These are phyloP conservation scores for Riparia riparia DNA, from an alignment of 2,113 vertebrate genomes.

Conservation along the genomic window DNA sequence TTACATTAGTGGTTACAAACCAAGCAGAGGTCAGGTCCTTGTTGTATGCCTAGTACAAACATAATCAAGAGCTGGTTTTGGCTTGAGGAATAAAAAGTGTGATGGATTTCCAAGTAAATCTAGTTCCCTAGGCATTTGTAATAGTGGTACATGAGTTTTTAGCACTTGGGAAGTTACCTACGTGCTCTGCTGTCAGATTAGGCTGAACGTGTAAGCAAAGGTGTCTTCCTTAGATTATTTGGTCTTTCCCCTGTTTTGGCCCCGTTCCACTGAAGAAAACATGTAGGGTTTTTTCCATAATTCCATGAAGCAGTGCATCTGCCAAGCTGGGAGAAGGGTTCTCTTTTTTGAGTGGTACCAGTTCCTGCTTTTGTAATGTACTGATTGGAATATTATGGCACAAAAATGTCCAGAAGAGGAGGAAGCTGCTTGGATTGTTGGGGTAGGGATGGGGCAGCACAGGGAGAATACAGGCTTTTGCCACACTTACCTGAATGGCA, in stretches of 20 bases:
- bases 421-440: neutral
- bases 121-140: neutral
- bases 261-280: neutral
- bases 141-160: neutral
- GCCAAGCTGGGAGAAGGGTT: neutral
- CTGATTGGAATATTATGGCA: neutral
- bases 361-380: neutral
- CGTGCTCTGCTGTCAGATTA: neutral
- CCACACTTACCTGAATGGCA: rapidly evolving
- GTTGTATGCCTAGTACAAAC: neutral
- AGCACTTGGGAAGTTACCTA: rapidly evolving
- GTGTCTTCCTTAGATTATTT: neutral
- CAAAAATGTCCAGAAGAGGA: neutral
- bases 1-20: neutral
- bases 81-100: neutral
- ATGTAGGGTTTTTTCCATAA: neutral
- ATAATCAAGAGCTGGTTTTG: neutral
- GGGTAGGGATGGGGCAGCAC: too few relatives aligned
- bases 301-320: neutral
- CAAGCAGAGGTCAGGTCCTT: neutral
- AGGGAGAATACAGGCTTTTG: neutral
- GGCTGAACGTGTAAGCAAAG: neutral
- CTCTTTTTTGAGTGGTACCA: neutral
- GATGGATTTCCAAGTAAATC: neutral
- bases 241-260: neutral